Conservation (phyloP, 2,797 vertebrate species). For the Amblyopsis hoosieri region DNA sequence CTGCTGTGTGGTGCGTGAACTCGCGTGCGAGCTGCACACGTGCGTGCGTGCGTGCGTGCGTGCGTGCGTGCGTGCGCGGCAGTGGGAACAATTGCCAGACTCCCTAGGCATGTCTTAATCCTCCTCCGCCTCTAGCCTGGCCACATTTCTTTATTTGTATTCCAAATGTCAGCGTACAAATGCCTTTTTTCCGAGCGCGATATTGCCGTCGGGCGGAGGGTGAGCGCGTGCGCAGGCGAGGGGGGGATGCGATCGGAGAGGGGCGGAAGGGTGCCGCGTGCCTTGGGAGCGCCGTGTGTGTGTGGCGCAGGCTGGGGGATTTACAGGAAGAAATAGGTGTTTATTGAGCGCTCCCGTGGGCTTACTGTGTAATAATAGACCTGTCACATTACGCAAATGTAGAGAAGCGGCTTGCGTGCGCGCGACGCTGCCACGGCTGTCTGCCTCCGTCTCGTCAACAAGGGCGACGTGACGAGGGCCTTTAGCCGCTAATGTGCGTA, state of each 20-base stretch:
- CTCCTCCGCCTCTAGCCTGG: slow-evolving; percentile 72
- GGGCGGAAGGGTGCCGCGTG: slow-evolving; percentile 75
- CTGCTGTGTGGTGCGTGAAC: slow-evolving; percentile 23
- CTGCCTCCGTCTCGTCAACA: slow-evolving; percentile 67
- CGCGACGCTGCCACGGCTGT: slow-evolving; percentile 39
- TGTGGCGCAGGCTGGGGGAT: slow-evolving; percentile 76
- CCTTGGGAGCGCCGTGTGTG: slow-evolving; percentile 77
- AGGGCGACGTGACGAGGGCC: slow-evolving; percentile 70
- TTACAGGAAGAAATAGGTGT: slow-evolving; percentile 85
- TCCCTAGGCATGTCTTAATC: slow-evolving; percentile 71
- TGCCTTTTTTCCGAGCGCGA: slow-evolving; percentile 62
- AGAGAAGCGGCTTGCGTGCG: slow-evolving; percentile 75
- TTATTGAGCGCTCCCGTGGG: slow-evolving; percentile 85
- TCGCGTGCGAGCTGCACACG: background rate
- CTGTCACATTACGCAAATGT: slow-evolving; percentile 87
- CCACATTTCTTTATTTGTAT: slow-evolving; percentile 83
- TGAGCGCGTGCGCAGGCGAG: slow-evolving; percentile 11
- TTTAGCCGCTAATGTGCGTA: slow-evolving; percentile 84
- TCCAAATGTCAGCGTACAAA: slow-evolving; percentile 86
- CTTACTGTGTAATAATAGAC: slow-evolving; percentile 87
- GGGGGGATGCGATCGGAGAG: slow-evolving; percentile 26
- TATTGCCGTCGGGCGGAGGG: slow-evolving; percentile 66
- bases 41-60: slow-evolving; percentile 15
- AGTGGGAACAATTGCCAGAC: slow-evolving; percentile 72
- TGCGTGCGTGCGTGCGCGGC: slow-evolving; percentile 11